phyloP scores from a whole-genome alignment of 2,888 invertebrate species.

The Fabriciana adippe region DNA sequence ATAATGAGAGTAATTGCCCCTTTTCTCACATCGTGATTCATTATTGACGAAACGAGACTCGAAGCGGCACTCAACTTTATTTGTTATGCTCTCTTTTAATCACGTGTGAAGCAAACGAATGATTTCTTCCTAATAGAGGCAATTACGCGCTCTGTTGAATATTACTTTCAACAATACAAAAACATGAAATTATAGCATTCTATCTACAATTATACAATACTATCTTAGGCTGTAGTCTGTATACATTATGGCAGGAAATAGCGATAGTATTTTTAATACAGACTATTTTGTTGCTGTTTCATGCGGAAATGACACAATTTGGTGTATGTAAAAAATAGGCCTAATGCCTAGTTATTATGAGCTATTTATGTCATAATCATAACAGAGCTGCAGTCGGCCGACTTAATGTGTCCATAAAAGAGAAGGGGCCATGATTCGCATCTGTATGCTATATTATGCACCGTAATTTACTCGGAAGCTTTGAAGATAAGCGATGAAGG shows the following conservation, averaged over 20 bases:
- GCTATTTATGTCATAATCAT: conserved; percentile 67
- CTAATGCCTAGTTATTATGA: conserved; percentile 54
- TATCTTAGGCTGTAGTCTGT: conserved; percentile 27
- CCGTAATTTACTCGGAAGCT: conserved; percentile 54
- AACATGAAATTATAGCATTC: conserved; percentile 13
- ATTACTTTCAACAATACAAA: conserved; percentile 28
- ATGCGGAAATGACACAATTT: conserved; percentile 69
- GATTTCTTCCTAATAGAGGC: conserved; percentile 39
- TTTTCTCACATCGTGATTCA: conserved; percentile 80
- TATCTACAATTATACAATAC: conserved; percentile 27
- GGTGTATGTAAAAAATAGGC: conserved; percentile 51
- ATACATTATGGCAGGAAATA: conserved; percentile 38
- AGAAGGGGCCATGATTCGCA: conserved; percentile 62
- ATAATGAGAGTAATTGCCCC: conserved; percentile 76
- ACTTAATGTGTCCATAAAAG: conserved; percentile 59
- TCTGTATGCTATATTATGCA: conserved; percentile 63
- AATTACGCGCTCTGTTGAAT: conserved; percentile 35
- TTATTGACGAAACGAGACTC: conserved; percentile 60
- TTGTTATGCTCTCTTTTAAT: conserved; percentile 70
- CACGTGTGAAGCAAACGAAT: conserved; percentile 60
- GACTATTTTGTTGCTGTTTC: conserved; percentile 33
- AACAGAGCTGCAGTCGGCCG: conserved; percentile 57
- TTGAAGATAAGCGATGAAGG: conserved; percentile 41
- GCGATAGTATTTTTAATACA: conserved; percentile 40
- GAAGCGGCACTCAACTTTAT: conserved; percentile 61